Conservation (phyloP, 1,140 invertebrate species). For the Drosophila paulistorum region DNA sequence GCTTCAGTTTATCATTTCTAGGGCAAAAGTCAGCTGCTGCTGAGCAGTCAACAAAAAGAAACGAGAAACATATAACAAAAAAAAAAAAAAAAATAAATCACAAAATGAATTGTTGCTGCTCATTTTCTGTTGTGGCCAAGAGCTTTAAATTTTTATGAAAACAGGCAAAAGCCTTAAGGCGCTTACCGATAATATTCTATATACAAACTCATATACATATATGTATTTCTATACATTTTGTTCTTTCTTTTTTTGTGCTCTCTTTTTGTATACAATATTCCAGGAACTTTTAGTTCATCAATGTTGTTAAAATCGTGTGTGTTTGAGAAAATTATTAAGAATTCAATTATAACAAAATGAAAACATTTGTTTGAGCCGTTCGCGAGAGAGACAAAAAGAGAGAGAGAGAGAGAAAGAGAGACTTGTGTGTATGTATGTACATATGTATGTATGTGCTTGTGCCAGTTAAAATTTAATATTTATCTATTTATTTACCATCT, state of each 20-base stretch:
- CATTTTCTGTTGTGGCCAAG: background rate
- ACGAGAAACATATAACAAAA: background rate
- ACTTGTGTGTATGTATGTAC: background rate
- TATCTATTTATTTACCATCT: background rate
- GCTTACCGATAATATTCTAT: constrained; percentile 2
- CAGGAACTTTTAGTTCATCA: constrained; percentile 1
- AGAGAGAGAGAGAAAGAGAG: too few relatives aligned
- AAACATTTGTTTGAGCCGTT: constrained; percentile 8
- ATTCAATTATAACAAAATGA: background rate
- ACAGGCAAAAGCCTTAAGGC: constrained; percentile 11
- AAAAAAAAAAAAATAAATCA: background rate
- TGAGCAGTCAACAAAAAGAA: constrained; percentile 8
- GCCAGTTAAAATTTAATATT: constrained; percentile 11
- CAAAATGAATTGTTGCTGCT: constrained; percentile 21
- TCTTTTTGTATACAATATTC: background rate
- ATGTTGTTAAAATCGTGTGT: background rate
- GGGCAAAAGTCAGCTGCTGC: constrained; percentile 5
- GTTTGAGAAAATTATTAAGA: background rate
- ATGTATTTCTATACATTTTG: too few relatives aligned
- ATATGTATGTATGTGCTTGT: background rate
- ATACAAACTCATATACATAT: too few relatives aligned
- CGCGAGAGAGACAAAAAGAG: too few relatives aligned
- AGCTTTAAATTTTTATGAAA: constrained; percentile 9
- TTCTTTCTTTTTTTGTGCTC: background rate
- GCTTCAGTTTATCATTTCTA: constrained; percentile 3